These are phyloP conservation scores for Melopsittacus undulatus DNA, from an alignment of 2,797 vertebrate genomes.

Conservation along the genomic window DNA sequence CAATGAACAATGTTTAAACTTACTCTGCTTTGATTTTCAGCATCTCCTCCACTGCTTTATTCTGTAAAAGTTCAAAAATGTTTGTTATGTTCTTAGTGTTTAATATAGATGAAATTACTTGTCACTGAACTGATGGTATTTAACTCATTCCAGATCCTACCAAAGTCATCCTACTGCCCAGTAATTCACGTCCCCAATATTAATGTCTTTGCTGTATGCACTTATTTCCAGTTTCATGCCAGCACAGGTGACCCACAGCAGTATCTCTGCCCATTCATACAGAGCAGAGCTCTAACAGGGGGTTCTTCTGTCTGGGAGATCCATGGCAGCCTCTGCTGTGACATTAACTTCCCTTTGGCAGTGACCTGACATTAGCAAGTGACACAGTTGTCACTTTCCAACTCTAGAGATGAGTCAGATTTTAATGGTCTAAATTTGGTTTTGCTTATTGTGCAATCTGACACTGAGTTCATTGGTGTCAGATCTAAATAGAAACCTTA, in stretches of 20 bases:
- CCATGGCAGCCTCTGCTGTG: neutral
- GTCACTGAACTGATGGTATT: neutral
- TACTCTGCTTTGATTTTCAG: slow-evolving; percentile 84
- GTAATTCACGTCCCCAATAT: neutral
- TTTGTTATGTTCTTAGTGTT: neutral
- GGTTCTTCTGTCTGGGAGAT: neutral
- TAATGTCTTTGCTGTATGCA: neutral
- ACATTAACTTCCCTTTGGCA: neutral
- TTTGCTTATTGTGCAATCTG: neutral
- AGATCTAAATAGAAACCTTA: neutral
- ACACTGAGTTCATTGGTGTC: neutral
- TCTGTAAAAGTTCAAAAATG: slow-evolving; percentile 73
- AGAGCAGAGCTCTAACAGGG: neutral
- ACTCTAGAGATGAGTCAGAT: neutral
- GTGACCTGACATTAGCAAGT: neutral
- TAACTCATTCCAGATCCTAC: neutral
- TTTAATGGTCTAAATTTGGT: neutral
- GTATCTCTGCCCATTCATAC: neutral
- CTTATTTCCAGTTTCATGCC: neutral
- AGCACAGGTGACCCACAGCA: neutral
- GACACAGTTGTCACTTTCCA: neutral
- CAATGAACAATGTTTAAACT: slow-evolving; percentile 58
- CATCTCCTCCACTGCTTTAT: slow-evolving; percentile 78
- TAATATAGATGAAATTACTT: neutral
- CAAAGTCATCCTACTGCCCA: neutral